phyloP scores from a whole-genome alignment of 2,888 invertebrate species.

The Lithophane socia region DNA sequence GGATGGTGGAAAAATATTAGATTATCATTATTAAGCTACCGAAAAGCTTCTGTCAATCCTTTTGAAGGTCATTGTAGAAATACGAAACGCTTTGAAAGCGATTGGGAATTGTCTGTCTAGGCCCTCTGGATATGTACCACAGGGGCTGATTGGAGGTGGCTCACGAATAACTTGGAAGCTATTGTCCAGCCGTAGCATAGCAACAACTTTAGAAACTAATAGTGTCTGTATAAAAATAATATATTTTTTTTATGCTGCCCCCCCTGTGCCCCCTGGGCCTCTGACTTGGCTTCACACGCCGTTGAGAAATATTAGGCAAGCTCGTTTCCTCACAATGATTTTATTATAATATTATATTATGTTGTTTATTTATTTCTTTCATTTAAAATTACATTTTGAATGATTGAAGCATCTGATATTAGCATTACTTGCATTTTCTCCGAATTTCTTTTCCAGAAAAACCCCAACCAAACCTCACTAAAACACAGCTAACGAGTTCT shows the following conservation, averaged over 20 bases:
- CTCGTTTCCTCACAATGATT: too few relatives aligned
- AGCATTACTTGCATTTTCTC: not conserved
- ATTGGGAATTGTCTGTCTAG: not conserved
- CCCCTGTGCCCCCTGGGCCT: too few relatives aligned
- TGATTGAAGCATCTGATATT: not conserved
- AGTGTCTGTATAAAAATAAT: too few relatives aligned
- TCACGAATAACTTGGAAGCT: not conserved
- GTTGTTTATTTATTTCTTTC: too few relatives aligned
- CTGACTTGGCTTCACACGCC: too few relatives aligned
- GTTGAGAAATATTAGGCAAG: too few relatives aligned
- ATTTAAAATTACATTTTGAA: not conserved
- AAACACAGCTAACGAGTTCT: conserved; percentile 50
- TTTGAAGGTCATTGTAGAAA: not conserved
- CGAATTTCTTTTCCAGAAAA: not conserved
- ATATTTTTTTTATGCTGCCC: too few relatives aligned
- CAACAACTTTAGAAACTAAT: too few relatives aligned
- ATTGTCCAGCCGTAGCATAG: too few relatives aligned
- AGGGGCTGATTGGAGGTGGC: not conserved
- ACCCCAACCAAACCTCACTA: not conserved
- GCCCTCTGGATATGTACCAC: not conserved
- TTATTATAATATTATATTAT: too few relatives aligned
- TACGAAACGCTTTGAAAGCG: not conserved
- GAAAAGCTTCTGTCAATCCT: not conserved
- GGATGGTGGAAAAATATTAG: not conserved
- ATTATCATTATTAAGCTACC: not conserved